A percentile compares a stretch with the other conserved stretches of the same genome.
phyloP scores from a whole-genome alignment of 2,113 vertebrate genomes.

The Ctenomys sociabilis region DNA sequence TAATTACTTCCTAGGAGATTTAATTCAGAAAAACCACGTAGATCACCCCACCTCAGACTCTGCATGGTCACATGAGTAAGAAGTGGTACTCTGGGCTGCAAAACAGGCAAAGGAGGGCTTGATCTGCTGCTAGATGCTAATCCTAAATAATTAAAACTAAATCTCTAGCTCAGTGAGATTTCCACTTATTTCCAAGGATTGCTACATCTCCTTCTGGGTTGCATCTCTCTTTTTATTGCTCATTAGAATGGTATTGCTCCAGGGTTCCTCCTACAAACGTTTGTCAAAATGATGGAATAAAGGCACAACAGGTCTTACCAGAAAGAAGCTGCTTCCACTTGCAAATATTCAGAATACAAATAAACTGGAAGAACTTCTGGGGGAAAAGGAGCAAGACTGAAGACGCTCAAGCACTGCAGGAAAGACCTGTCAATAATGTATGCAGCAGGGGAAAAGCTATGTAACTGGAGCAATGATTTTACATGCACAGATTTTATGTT shows the following conservation, averaged over 20 bases:
- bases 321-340: conserved; percentile 43
- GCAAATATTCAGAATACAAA: conserved; percentile 52
- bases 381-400: neutral
- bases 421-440: neutral
- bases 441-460: neutral
- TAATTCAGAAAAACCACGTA: neutral
- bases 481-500: neutral
- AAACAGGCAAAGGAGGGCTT: neutral
- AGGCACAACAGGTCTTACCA: conserved; percentile 44
- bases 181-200: conserved; percentile 20
- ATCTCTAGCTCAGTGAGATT: neutral
- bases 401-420: neutral
- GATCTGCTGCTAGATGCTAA: conserved; percentile 35
- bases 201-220: neutral
- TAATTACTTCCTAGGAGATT: conserved; percentile 71
- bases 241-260: conserved; percentile 48
- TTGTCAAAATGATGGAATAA: neutral
- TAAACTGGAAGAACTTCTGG: neutral
- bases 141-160: conserved; percentile 53
- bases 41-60: neutral
- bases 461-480: neutral
- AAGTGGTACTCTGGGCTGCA: neutral
- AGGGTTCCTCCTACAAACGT: conserved; percentile 37
- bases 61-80: conserved; percentile 38
- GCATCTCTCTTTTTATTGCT: conserved; percentile 30